phyloP scores from a whole-genome alignment of 2,888 invertebrate species.

The Cremastinae sp. region DNA sequence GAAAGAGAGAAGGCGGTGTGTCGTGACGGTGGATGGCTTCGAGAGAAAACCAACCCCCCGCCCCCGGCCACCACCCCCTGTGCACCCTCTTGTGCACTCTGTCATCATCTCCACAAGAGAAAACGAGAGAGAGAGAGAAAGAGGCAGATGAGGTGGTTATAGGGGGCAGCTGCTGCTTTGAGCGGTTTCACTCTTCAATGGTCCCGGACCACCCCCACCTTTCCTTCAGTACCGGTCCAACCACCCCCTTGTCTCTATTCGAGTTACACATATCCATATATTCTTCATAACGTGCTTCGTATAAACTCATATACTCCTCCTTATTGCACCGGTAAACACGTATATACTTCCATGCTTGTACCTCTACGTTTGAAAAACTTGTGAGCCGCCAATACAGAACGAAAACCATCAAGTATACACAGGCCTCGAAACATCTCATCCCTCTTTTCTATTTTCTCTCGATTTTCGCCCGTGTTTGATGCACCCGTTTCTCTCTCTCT shows the following conservation, averaged over 20 bases:
- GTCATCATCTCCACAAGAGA: slow-evolving; percentile 50
- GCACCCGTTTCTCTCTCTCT: slow-evolving; percentile 15
- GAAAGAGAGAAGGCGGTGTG: slow-evolving; percentile 52
- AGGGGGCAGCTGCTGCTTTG: slow-evolving; percentile 79
- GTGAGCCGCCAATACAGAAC: slow-evolving; percentile 11
- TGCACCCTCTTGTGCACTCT: slow-evolving; percentile 58
- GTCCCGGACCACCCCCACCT: slow-evolving; percentile 71
- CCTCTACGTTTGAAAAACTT: slow-evolving; percentile 33
- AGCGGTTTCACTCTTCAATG: slow-evolving; percentile 79
- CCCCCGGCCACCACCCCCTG: slow-evolving; percentile 30
- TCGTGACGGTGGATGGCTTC: slow-evolving; percentile 52
- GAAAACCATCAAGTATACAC: slow-evolving; percentile 43
- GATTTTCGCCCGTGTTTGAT: slow-evolving; percentile 50
- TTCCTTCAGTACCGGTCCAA: slow-evolving; percentile 69
- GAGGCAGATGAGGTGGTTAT: slow-evolving; percentile 59
- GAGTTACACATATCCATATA: slow-evolving; percentile 19
- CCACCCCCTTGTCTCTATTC: slow-evolving; percentile 50
- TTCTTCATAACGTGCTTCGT: slow-evolving; percentile 2
- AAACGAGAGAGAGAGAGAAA: slow-evolving; percentile 34
- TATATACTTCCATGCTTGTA: slow-evolving; percentile 5
- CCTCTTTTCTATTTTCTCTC: slow-evolving; percentile 42
- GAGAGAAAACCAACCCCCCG: slow-evolving; percentile 57
- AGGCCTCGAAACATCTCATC: slow-evolving; percentile 40
- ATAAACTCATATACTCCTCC: slow-evolving; percentile 29
- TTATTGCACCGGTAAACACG: slow-evolving; percentile 45